A percentile compares a stretch with the other conserved stretches of the same genome.
Evolutionary conservation across 2,113 vertebrate species (phyloP).

Genomic region (Limanda limanda): DNA sequence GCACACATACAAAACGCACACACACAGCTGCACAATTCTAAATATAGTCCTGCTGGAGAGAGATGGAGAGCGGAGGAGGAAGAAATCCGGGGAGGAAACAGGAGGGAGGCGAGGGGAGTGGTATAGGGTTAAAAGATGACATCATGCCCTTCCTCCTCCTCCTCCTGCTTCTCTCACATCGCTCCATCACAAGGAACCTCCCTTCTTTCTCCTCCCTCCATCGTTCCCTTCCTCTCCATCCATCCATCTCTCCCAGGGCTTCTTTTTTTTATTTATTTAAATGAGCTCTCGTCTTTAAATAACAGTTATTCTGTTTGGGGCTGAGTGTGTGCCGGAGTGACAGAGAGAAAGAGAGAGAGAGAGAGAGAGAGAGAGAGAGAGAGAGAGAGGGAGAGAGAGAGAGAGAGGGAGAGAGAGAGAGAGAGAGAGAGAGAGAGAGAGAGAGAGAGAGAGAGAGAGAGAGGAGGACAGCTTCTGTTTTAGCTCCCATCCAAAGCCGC

Average conservation of each 20-base stretch:
- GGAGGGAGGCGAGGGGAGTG: constrained; percentile 49
- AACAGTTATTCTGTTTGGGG: constrained; percentile 71
- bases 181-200: constrained; percentile 58
- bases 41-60: constrained; percentile 71
- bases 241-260: constrained; percentile 47
- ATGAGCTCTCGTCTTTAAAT: constrained; percentile 72
- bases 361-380: constrained; percentile 27
- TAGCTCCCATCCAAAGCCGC: constrained; percentile 60
- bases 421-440: constrained; percentile 42
- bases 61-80: constrained; percentile 33
- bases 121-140: constrained; percentile 76
- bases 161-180: constrained; percentile 42
- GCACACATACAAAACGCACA: constrained; percentile 28
- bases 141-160: constrained; percentile 66
- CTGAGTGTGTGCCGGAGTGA: constrained; percentile 51
- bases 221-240: constrained; percentile 35
- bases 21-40: constrained; percentile 69
- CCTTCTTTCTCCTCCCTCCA: constrained; percentile 46
- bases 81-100: constrained; percentile 46
- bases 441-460: constrained; percentile 30
- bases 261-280: constrained; percentile 35
- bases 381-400: constrained; percentile 32
- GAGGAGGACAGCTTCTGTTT: constrained; percentile 61
- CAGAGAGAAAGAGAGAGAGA: constrained; percentile 38
- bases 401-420: constrained; percentile 31